These are phyloP conservation scores for Zophobas atratus DNA, from an alignment of 1,140 invertebrate genomes.

Conservation along the genomic window DNA sequence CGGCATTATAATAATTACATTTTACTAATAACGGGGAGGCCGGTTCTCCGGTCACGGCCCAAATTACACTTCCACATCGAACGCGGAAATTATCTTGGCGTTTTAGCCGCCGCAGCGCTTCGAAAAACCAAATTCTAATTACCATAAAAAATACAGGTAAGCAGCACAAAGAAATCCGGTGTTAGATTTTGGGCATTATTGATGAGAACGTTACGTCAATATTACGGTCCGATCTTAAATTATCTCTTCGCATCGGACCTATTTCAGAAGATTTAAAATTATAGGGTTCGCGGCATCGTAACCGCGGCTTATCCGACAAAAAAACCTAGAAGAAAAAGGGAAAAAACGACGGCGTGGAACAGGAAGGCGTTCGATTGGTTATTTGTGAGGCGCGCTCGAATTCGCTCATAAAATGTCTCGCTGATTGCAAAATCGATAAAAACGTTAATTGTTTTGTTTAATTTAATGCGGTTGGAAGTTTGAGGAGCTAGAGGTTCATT, in stretches of 20 bases:
- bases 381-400: background rate
- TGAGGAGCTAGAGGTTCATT: conserved; percentile 1
- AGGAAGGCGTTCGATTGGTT: conserved; percentile 12
- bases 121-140: conserved; percentile 1
- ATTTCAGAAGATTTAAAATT: conserved; percentile 25
- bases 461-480: background rate
- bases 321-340: conserved; percentile 9
- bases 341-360: conserved; percentile 17
- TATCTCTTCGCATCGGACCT: conserved; percentile 33
- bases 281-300: conserved; percentile 27
- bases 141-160: conserved; percentile 6
- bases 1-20: conserved; percentile 10
- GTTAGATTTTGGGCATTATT: conserved; percentile 21
- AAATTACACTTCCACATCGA: conserved; percentile 19
- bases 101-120: background rate
- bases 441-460: background rate
- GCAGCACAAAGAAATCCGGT: conserved; percentile 13
- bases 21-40: conserved; percentile 6
- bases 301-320: conserved; percentile 12
- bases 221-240: conserved; percentile 25
- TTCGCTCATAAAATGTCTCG: background rate
- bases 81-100: conserved; percentile 20
- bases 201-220: conserved; percentile 22
- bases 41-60: background rate
- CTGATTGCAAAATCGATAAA: conserved; percentile 3